Base-by-base conservation (phyloP, 1,140 invertebrate genomes). In the Drosophila aff. region DNA sequence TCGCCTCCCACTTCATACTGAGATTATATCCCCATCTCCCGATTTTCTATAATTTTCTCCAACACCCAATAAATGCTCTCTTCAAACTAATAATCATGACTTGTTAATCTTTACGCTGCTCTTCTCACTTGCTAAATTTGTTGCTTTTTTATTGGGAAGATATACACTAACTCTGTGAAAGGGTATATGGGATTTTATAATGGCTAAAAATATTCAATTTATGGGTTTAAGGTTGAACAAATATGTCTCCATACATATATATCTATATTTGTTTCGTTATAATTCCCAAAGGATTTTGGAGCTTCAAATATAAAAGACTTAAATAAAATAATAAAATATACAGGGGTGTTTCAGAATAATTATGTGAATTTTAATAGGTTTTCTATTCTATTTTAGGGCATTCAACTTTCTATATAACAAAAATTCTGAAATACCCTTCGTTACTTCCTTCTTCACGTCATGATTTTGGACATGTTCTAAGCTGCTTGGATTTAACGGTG, bases 31-130 rank as follows among this genome's bases (percentile, higher is more conserved):
- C n/a, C 40, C 55, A 46, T 50, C 52, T 23, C 47, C 31, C n/a
- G 21, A 63, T 66, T 46, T 46, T 9, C 47, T 52, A 23, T 28
- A 40, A 40, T 46, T 41, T 49, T 11, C 28, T 16, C 23, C 31
- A 53, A 15, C 28, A 38, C 40, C 11, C 49, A 52, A 47, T 57
- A 74, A 63, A 46, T 43, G 49, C 49, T 63, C 74, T 62, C 63
- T 77, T 50, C 62, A 81, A 80, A 83, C 72, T 85, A 90, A 89
- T 89, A 89, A 89, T 89, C 84, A 89, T 89, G 85, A 90, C 81
- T 89, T 89, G 84, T 90, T 89, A 84, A 90, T 90, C 85, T 89
- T 85, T 76, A 69, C 66, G 81, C 84, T 87, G 63, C 62, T 73
- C 69, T 78, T 87, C 65, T 57, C 66, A 73, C 59, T 75, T 36